Percentiles rank a stretch among this genome's conserved stretches.
phyloP scores from a whole-genome alignment of 1,140 invertebrate genomes.

The Caenorhabditis remanei region DNA sequence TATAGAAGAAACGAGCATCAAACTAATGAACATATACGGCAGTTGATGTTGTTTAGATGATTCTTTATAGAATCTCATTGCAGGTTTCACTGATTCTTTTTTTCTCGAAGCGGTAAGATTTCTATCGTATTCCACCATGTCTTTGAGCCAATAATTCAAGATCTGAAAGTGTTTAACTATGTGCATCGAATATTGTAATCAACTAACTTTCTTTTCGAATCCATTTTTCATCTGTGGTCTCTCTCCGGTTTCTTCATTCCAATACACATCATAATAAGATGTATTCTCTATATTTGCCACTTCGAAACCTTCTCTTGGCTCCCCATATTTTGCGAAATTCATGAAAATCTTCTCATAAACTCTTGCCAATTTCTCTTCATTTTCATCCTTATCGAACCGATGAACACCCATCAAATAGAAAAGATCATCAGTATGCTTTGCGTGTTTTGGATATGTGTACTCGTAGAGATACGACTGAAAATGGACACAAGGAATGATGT shows the following conservation, averaged over 20 bases:
- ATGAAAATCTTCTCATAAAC: constrained; percentile 45
- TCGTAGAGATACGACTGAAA: constrained; percentile 51
- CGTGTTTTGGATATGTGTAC: constrained; percentile 54
- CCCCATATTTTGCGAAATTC: constrained; percentile 54
- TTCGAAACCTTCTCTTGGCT: constrained; percentile 31
- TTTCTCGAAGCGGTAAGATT: not conserved
- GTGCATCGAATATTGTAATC: not conserved
- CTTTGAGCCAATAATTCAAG: constrained; percentile 32
- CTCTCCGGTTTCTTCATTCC: constrained; percentile 35
- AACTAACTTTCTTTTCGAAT: constrained; percentile 12
- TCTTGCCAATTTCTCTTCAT: constrained; percentile 46
- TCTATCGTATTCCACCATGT: constrained; percentile 31
- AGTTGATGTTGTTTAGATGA: constrained; percentile 10
- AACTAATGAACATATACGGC: not conserved
- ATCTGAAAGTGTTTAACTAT: not conserved
- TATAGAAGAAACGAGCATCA: not conserved
- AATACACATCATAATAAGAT: constrained; percentile 16
- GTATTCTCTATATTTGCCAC: not conserved
- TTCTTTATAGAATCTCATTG: not conserved
- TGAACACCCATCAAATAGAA: constrained; percentile 62
- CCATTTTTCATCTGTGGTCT: constrained; percentile 8
- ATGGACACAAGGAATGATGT: not conserved
- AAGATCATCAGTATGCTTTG: constrained; percentile 57
- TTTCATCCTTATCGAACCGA: constrained; percentile 58
- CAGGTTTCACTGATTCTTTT: not conserved